These are phyloP conservation scores for Cerceris rybyensis DNA, from an alignment of 2,888 invertebrate species.

Conservation along the genomic window DNA sequence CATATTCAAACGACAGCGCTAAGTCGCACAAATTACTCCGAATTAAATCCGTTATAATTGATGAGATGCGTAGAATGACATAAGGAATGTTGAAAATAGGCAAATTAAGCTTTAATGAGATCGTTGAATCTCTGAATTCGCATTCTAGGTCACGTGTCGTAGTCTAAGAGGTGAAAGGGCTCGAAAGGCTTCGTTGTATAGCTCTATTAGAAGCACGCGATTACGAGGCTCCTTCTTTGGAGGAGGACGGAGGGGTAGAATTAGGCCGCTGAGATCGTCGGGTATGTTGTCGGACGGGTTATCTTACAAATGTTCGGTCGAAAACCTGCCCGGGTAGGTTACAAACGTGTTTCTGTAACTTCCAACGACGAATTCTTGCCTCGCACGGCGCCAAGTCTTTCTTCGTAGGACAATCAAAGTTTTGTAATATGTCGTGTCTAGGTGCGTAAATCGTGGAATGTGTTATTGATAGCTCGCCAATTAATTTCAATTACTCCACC, in stretches of 20 bases:
- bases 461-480: too few relatives aligned
- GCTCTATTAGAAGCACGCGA: slow-evolving; percentile 65
- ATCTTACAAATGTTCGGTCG: slow-evolving; percentile 70
- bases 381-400: slow-evolving; percentile 59
- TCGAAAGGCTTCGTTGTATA: slow-evolving; percentile 47
- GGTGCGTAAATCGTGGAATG: too few relatives aligned
- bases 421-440: neutral
- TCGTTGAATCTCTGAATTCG: slow-evolving; percentile 52
- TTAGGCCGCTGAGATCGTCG: slow-evolving; percentile 68
- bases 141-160: slow-evolving; percentile 59
- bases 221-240: slow-evolving; percentile 43
- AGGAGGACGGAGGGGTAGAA: slow-evolving; percentile 52
- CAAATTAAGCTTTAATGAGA: slow-evolving; percentile 39
- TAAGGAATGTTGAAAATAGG: slow-evolving; percentile 35
- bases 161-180: slow-evolving; percentile 59
- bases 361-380: slow-evolving; percentile 68
- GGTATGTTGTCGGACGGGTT: slow-evolving; percentile 69
- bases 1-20: neutral
- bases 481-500: too few relatives aligned
- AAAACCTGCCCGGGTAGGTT: slow-evolving; percentile 70
- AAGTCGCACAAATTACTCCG: too few relatives aligned
- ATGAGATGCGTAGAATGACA: neutral
- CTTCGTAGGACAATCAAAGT: slow-evolving; percentile 46
- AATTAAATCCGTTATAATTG: slow-evolving; percentile 12
- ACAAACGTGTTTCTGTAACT: slow-evolving; percentile 70